Evolutionary conservation across 1,140 invertebrate genomes (phyloP).

Genomic region (Venustaconcha ellipsiformis): DNA sequence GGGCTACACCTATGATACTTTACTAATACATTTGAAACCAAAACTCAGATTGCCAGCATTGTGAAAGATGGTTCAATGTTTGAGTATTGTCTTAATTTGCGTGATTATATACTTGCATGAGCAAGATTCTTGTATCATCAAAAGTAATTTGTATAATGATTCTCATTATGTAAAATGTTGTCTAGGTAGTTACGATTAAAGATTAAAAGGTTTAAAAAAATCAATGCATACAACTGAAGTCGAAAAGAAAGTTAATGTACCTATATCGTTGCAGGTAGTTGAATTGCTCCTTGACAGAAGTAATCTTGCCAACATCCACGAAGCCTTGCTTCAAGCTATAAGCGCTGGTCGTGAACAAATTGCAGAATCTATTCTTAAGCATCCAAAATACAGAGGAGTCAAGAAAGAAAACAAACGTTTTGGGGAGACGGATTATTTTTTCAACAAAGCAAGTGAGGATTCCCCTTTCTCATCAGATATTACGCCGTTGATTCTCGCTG

Average conservation of each 20-base stretch:
- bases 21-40: no score
- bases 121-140: neutral
- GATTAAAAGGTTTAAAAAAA: neutral
- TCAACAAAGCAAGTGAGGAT: constrained; percentile 55
- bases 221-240: neutral
- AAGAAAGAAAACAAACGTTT: constrained; percentile 59
- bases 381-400: constrained; percentile 61
- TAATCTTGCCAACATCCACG: constrained; percentile 61
- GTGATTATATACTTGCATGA: neutral
- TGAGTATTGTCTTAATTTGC: neutral
- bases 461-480: constrained; percentile 65
- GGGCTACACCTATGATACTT: no score
- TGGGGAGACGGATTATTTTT: constrained; percentile 58
- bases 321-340: constrained; percentile 66
- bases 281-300: constrained; percentile 61
- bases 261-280: constrained; percentile 50
- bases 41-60: no score
- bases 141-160: neutral
- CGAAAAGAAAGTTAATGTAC: constrained; percentile 5
- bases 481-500: constrained; percentile 66
- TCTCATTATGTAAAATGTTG: no score
- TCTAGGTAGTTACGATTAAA: neutral
- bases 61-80: no score
- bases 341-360: constrained; percentile 66
- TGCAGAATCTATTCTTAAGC: constrained; percentile 65